Evolutionary conservation across 2,797 vertebrate species (phyloP).

Genomic region (Diceros bicornis): DNA sequence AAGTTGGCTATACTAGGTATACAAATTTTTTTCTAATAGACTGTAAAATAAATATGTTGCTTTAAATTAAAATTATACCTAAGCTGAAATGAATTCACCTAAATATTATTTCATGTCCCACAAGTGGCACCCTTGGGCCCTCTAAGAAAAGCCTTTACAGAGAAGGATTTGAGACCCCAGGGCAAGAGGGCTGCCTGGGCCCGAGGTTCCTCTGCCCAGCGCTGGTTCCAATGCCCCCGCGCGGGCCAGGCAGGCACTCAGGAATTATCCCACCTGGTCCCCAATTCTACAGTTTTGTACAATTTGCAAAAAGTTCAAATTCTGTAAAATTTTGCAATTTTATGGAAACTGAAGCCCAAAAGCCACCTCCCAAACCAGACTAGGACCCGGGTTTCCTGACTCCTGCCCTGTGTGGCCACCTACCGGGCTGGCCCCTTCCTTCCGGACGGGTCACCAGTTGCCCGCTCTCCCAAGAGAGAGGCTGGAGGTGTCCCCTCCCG

Average conservation of each 20-base stretch:
- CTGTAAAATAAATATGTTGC: background rate
- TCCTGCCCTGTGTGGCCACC: fast-evolving
- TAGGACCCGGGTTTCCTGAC: background rate
- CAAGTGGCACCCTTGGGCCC: fast-evolving
- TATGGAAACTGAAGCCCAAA: background rate
- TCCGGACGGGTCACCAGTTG: background rate
- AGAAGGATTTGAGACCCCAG: background rate
- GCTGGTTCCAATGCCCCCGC: fast-evolving
- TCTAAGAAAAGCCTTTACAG: background rate
- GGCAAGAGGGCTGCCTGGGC: background rate
- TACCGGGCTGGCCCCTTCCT: background rate
- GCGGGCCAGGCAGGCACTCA: fast-evolving
- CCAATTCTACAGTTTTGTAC: background rate
- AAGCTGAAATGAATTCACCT: background rate
- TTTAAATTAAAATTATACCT: background rate
- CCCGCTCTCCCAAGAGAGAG: background rate
- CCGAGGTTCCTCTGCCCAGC: fast-evolving
- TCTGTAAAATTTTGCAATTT: background rate
- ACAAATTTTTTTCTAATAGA: background rate
- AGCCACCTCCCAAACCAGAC: background rate
- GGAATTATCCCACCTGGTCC: too few species aligned
- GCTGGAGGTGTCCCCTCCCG: background rate
- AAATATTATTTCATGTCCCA: background rate
- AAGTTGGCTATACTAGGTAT: background rate
- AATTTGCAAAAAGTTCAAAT: background rate